A percentile compares a stretch with the other conserved stretches of the same genome.
Evolutionary conservation across 2,888 invertebrate genomes (phyloP).

Genomic region (Lepidochitona cinerea): DNA sequence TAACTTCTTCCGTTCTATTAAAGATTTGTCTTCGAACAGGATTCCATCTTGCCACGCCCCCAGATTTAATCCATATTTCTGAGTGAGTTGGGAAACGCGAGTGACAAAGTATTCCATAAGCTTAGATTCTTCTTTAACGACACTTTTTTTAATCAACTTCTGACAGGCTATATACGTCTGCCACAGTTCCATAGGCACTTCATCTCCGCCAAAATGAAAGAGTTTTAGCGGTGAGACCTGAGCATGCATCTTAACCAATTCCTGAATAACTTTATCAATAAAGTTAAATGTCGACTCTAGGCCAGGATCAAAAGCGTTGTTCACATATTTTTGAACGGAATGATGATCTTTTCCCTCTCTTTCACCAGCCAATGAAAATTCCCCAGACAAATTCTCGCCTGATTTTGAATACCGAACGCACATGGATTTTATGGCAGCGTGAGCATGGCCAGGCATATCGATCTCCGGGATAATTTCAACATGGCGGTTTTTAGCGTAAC

Average conservation of each 20-base stretch:
- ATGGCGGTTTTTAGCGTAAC: constrained; percentile 48
- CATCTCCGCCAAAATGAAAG: constrained; percentile 67
- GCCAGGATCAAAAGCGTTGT: constrained; percentile 67
- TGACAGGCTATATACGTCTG: constrained; percentile 53
- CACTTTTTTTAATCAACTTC: constrained; percentile 35
- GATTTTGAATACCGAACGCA: constrained; percentile 42
- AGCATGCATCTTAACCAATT: constrained; percentile 51
- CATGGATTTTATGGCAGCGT: constrained; percentile 62
- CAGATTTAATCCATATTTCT: constrained; percentile 36
- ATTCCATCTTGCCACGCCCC: constrained; percentile 46
- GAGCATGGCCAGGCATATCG: constrained; percentile 65
- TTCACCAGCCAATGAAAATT: constrained; percentile 43
- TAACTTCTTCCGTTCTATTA: constrained; percentile 14
- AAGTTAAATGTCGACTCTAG: constrained; percentile 61
- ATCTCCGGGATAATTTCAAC: constrained; percentile 66
- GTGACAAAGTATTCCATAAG: constrained; percentile 55
- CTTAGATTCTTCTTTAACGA: constrained; percentile 35
- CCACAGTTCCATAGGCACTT: constrained; percentile 61
- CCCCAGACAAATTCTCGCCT: constrained; percentile 31
- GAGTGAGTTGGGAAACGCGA: constrained; percentile 43
- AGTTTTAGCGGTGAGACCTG: constrained; percentile 45
- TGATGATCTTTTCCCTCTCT: constrained; percentile 32
- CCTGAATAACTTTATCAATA: constrained; percentile 55
- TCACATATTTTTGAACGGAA: constrained; percentile 63
- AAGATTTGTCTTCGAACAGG: neutral